Base-by-base conservation (phyloP, 2,113 vertebrate genomes). In the Chionodraco myersi region DNA sequence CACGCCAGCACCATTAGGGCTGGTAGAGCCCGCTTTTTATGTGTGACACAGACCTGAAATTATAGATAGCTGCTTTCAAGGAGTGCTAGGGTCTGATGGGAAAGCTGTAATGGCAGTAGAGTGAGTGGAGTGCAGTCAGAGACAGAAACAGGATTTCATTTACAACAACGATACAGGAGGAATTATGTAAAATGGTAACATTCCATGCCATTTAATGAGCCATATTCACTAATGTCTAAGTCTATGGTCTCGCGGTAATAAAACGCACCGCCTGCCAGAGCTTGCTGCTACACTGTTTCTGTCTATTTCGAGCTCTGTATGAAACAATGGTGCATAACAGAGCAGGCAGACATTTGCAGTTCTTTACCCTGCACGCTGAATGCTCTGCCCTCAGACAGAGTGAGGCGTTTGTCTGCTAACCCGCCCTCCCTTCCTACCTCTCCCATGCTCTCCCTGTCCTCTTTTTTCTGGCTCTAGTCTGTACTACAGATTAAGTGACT, bases 141-240 rank as follows among this genome's bases (percentile, higher is more conserved):
- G 89, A 93, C 84, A 89, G 90, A 87, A 87, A 75, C 87, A 54
- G 85, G 84, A 91, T 94, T 91, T 92, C 85, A 93, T 93, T 91
- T 94, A 90, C 85, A 89, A 86, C 84, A 92, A 91, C 80, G 82
- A 80, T 91, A 90, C 88, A 88, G 89, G 85, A 83, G 86, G 91
- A 92, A 91, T 92, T 88, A 92, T 94, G 91, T 91, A 90, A 92
- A 92, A 93, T 91, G 88, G 89, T 88, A 92, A 88, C 91, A 93
- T 90, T 92, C 91, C 90, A 86, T 89, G 90, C 84, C 88, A 93
- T 92, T 94, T 93, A 93, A 93, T 93, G 92, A 93, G 91, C 93
- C 90, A 87, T 92, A 89, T 88, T 90, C 85, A 66, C 91, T 90
- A 92, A 94, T 93, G 92, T 92, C 82, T 77, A 77, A 83, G 83